Percentiles rank a stretch among this genome's conserved stretches.
Evolutionary conservation across 2,113 vertebrate species (phyloP).

Genomic region (Cyanoramphus novaezelandiae): DNA sequence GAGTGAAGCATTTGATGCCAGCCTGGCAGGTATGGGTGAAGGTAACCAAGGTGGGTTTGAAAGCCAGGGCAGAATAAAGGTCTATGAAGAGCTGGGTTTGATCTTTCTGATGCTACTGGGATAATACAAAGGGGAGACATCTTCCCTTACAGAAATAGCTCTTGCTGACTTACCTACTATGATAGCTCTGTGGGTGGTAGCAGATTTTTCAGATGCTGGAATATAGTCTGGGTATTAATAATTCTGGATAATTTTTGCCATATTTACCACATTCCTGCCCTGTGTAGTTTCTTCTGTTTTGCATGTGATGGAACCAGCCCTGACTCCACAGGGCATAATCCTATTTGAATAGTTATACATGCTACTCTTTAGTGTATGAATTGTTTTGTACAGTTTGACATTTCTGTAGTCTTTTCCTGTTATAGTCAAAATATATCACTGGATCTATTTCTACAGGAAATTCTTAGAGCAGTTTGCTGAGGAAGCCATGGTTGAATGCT

Average conservation of each 20-base stretch:
- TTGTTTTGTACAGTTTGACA: not conserved
- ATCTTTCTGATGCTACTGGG: not conserved
- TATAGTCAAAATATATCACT: not conserved
- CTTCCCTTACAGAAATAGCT: not conserved
- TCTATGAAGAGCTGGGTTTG: not conserved
- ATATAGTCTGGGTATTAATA: not conserved
- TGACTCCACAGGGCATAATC: not conserved
- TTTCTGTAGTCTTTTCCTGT: not conserved
- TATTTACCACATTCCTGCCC: fast-evolving
- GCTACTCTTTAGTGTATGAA: not conserved
- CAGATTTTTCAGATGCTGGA: not conserved
- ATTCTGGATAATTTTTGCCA: not conserved
- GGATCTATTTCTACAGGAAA: not conserved
- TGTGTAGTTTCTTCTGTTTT: not conserved
- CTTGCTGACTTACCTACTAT: not conserved
- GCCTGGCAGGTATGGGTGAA: not conserved
- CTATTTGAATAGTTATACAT: not conserved
- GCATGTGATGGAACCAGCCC: not conserved
- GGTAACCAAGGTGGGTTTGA: not conserved
- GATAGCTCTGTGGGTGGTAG: not conserved
- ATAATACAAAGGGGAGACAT: not conserved
- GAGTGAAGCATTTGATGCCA: not conserved
- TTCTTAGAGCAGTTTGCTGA: not conserved
- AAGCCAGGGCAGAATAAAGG: not conserved
- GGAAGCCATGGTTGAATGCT: not conserved